Evolutionary conservation across 37 sponge, comb jelly and placozoan species (phyloP).

Genomic region (Bolinopsis microptera): DNA sequence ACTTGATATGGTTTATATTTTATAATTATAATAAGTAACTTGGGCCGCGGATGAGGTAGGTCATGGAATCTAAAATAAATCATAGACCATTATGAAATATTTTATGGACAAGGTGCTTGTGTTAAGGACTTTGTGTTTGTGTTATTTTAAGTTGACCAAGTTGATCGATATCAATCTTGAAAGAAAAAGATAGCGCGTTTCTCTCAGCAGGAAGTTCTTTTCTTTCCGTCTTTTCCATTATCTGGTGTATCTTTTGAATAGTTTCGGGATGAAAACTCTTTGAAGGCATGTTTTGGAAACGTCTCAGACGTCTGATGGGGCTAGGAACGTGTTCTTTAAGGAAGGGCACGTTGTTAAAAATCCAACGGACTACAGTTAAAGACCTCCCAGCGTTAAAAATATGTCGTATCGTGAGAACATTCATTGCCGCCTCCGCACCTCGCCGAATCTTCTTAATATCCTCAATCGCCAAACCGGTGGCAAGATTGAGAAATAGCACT

Average conservation of each 20-base stretch:
- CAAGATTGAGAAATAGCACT: slow-evolving; percentile 39
- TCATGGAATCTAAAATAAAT: too few relatives aligned
- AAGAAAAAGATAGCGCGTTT: too few relatives aligned
- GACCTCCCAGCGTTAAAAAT: not conserved
- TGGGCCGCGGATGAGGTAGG: too few relatives aligned
- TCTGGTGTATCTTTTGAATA: not conserved
- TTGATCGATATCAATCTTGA: too few relatives aligned
- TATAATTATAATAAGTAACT: too few relatives aligned
- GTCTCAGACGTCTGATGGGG: not conserved
- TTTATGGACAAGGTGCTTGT: too few relatives aligned
- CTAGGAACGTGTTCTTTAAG: not conserved
- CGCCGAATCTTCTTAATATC: slow-evolving; percentile 10
- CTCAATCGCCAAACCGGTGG: slow-evolving; percentile 56
- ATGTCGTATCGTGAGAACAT: not conserved
- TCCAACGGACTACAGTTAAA: not conserved
- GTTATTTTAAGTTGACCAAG: too few relatives aligned
- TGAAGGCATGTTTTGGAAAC: slow-evolving; percentile 31
- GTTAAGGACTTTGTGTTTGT: too few relatives aligned
- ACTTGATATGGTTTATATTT: too few relatives aligned
- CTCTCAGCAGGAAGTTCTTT: too few relatives aligned
- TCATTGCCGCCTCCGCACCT: slow-evolving; percentile 41
- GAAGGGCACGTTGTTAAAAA: not conserved
- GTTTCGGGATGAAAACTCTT: not conserved
- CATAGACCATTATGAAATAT: too few relatives aligned
- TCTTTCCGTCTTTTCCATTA: too few relatives aligned